Percentiles rank a stretch among this genome's conserved stretches.
Conservation (phyloP, 2,797 vertebrate species). For the Chiroxiphia lanceolata region DNA sequence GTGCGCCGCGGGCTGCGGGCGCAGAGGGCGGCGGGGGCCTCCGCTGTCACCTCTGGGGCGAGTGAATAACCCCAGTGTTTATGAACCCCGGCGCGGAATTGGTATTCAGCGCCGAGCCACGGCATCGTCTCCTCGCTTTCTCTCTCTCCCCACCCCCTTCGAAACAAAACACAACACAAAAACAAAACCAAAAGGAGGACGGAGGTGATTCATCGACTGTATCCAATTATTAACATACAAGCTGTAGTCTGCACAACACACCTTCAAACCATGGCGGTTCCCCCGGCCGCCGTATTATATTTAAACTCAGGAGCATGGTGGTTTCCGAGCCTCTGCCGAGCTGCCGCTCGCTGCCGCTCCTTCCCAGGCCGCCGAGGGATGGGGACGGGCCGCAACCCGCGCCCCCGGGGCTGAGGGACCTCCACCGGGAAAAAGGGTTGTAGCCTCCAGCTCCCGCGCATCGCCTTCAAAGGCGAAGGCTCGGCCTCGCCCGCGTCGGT, state of each 20-base stretch:
- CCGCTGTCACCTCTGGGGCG: slow-evolving; percentile 46
- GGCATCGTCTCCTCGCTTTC: slow-evolving; percentile 39
- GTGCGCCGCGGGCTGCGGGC: not conserved
- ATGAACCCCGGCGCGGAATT: slow-evolving; percentile 34
- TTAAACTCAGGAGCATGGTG: slow-evolving; percentile 62
- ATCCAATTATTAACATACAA: slow-evolving; percentile 79
- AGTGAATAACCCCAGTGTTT: slow-evolving; percentile 62
- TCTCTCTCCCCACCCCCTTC: not conserved
- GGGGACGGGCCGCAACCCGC: slow-evolving; percentile 15
- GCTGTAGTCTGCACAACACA: slow-evolving; percentile 74
- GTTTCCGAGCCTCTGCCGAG: slow-evolving; percentile 33
- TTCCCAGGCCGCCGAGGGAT: slow-evolving; percentile 43
- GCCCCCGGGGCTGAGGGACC: not conserved
- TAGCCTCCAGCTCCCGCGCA: not conserved
- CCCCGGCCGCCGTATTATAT: slow-evolving; percentile 60
- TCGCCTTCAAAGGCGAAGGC: not conserved
- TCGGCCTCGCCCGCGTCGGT: not conserved
- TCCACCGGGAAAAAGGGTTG: not conserved
- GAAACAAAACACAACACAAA: slow-evolving; percentile 51
- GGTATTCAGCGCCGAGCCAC: slow-evolving; percentile 48
- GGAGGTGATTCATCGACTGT: slow-evolving; percentile 69
- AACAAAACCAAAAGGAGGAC: slow-evolving; percentile 64
- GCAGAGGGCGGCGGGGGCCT: not conserved
- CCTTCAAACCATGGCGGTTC: slow-evolving; percentile 74
- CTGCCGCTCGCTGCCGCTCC: not conserved